A percentile compares a stretch with the other conserved stretches of the same genome.
Conservation (phyloP, 2,113 vertebrate genomes). For the Ifrita kowaldi region DNA sequence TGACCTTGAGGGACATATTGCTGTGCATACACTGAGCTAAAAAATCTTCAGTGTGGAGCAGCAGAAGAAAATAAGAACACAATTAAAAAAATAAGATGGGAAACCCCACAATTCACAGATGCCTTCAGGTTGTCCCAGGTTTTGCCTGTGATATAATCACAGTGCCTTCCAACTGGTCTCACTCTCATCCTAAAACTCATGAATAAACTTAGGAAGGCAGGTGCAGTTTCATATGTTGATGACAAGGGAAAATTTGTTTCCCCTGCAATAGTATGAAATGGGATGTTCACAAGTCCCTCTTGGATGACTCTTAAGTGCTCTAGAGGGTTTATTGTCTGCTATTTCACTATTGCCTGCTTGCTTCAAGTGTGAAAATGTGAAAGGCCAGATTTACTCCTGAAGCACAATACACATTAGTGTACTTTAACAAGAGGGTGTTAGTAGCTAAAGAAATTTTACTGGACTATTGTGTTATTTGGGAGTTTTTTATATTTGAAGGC, state of each 20-base stretch:
- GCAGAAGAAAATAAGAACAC: not conserved
- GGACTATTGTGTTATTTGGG: not conserved
- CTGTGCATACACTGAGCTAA: not conserved
- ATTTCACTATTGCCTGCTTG: not conserved
- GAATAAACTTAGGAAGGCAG: not conserved
- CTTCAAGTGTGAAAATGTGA: not conserved
- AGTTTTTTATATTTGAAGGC: constrained; percentile 5
- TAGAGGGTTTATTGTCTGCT: not conserved
- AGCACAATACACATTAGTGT: not conserved
- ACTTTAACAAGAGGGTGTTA: not conserved
- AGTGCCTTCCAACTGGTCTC: not conserved
- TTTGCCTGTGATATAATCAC: not conserved
- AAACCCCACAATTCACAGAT: not conserved
- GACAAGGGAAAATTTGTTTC: not conserved
- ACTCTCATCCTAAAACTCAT: not conserved
- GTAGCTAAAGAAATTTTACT: not conserved
- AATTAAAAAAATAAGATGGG: not conserved
- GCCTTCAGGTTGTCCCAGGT: not conserved
- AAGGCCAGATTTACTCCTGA: not conserved
- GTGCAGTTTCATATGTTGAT: not conserved
- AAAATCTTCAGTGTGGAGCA: not conserved
- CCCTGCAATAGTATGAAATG: not conserved
- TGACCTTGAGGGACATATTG: not conserved
- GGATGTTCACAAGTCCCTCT: not conserved
- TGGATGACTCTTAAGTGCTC: not conserved